phyloP scores from a whole-genome alignment of 1,140 invertebrate species.

The Drosophila obscura region DNA sequence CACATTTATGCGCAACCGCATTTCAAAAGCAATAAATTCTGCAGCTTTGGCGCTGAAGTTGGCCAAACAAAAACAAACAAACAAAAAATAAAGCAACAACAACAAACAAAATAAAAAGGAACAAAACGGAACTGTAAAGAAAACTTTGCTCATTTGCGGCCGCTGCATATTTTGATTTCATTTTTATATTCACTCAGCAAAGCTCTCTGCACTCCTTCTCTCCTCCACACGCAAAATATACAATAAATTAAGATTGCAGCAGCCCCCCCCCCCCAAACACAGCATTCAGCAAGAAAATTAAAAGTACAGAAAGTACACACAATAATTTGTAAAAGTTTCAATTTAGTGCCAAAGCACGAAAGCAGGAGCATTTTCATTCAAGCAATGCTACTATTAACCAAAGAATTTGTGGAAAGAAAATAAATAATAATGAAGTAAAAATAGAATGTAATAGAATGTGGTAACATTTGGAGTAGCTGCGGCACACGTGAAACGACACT shows the following conservation, averaged over 20 bases:
- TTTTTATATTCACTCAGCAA: constrained; percentile 43
- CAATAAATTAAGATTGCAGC: constrained; percentile 57
- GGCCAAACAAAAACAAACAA: constrained; percentile 11
- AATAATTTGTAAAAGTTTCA: constrained; percentile 45
- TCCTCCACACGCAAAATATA: constrained; percentile 35
- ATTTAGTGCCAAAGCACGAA: constrained; percentile 12
- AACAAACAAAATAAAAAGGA: constrained; percentile 20
- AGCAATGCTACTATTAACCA: no score
- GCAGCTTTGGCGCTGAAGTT: constrained; percentile 61
- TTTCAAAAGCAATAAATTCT: constrained; percentile 80
- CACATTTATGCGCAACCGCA: constrained; percentile 79
- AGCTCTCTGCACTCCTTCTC: background rate
- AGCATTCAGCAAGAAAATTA: constrained; percentile 47
- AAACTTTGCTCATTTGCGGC: constrained; percentile 80
- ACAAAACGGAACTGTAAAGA: constrained; percentile 34
- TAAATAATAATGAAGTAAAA: no score
- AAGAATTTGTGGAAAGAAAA: no score
- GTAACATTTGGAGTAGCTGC: no score
- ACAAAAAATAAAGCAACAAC: constrained; percentile 4
- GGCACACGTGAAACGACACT: no score
- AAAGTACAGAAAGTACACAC: constrained; percentile 30
- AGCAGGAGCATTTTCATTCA: no score
- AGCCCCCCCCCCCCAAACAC: constrained; percentile 1
- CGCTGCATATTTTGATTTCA: constrained; percentile 63
- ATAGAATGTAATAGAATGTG: no score